Conservation (phyloP, 2,797 vertebrate species). For the Miichthys miiuy region DNA sequence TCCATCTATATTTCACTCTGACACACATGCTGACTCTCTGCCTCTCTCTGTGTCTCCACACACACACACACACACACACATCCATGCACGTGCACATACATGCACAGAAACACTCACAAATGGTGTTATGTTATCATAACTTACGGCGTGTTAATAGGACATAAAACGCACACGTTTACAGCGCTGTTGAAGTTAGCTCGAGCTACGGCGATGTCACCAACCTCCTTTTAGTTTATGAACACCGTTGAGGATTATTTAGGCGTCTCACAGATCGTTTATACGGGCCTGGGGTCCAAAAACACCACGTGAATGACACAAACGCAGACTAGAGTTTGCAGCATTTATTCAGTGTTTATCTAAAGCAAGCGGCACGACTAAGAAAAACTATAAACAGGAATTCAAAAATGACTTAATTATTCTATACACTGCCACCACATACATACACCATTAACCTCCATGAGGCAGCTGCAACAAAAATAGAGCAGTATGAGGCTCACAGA, state of each 20-base stretch:
- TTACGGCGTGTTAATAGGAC: conserved; percentile 22
- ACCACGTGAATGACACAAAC: background rate
- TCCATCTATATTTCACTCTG: conserved; percentile 89
- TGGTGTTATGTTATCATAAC: conserved; percentile 33
- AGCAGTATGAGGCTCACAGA: conserved; percentile 10
- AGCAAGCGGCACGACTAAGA: background rate
- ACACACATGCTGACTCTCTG: conserved; percentile 86
- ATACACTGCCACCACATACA: no score
- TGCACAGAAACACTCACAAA: background rate
- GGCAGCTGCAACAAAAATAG: background rate
- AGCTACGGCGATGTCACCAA: background rate
- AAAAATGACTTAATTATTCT: conserved; percentile 15
- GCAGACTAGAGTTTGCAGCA: background rate
- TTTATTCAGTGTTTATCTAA: conserved; percentile 3
- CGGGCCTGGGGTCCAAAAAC: background rate
- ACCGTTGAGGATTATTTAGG: background rate
- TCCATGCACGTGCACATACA: conserved; percentile 4
- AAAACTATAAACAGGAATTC: conserved; percentile 22
- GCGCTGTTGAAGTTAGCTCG: background rate
- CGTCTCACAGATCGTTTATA: background rate
- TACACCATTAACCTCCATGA: no score
- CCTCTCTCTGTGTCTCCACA: conserved; percentile 66
- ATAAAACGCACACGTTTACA: conserved; percentile 4
- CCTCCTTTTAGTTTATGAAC: conserved; percentile 6
- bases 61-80: conserved; percentile 45